A percentile compares a stretch with the other conserved stretches of the same genome.
Conservation (phyloP, 2,113 vertebrate genomes). For the Thryonomys swinderianus region DNA sequence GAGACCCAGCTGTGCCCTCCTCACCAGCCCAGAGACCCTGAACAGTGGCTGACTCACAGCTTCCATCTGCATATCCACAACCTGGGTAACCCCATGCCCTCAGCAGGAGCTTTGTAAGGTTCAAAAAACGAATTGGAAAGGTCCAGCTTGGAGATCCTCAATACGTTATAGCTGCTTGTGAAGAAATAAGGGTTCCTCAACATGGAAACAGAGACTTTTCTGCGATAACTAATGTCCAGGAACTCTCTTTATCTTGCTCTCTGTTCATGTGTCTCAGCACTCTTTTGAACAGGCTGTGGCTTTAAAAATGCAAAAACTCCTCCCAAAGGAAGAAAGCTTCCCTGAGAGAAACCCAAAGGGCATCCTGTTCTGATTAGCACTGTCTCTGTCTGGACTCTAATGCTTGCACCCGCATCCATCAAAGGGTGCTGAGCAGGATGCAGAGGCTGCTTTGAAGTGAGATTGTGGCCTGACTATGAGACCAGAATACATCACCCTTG, state of each 20-base stretch:
- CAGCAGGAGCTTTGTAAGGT: background rate
- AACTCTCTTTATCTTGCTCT: background rate
- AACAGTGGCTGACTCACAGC: background rate
- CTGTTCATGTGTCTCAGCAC: background rate
- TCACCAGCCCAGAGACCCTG: background rate
- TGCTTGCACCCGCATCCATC: background rate
- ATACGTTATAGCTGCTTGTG: background rate
- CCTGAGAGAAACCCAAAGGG: background rate
- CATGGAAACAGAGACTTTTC: background rate
- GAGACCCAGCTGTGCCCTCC: background rate
- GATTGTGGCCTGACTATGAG: background rate
- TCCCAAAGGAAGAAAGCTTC: background rate
- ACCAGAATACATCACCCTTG: fast-evolving
- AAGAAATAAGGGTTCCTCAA: background rate
- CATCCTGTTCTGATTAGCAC: slow-evolving; percentile 27
- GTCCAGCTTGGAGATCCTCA: fast-evolving
- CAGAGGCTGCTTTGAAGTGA: background rate
- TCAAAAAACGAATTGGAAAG: background rate
- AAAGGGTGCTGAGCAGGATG: slow-evolving; percentile 5
- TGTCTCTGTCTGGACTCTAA: background rate
- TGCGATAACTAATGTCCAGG: background rate
- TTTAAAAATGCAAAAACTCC: background rate
- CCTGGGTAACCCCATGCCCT: fast-evolving
- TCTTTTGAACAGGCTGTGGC: background rate
- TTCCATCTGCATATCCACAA: background rate